Base-by-base conservation (phyloP, 1,140 invertebrate genomes). In the Triops cancriformis region DNA sequence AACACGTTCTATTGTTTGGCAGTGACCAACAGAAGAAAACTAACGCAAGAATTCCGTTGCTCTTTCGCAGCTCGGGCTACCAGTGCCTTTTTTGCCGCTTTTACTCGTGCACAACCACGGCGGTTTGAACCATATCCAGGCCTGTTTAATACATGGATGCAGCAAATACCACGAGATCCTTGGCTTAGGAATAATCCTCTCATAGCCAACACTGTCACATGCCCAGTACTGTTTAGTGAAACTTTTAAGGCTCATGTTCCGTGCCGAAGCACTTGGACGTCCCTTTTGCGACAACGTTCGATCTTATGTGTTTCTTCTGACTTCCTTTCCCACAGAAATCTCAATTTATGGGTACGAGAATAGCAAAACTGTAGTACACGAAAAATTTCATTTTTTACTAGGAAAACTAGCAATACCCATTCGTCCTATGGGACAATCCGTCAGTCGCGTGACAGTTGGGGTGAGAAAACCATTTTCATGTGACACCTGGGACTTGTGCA, bases 381-480 rank as follows among this genome's bases (percentile, higher is more conserved):
- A 6, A 18, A 64, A n/a, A 23, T 64, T 18, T 9, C 51, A 18
- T 64, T 23, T 23, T 64, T 64, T 64, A 64, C 51, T 10, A 64
- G 51, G 0, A n/a, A 64, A 14, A 64, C 51, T 64, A 23, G 51
- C 23, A 23, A 23, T 5, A 6, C 51, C 51, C 14, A n/a, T 18
- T 64, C 51, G 51, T 64, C 51, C 51, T 64, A 23, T 64, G 51
- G 51, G 51, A 64, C 51, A 64, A 10, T 64, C 51, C 51, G 51
- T 64, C 51, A 64, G 10, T 64, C 23, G 51, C 51, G 51, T 64
- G 51, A 64, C 51, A 64, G 51, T 9, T 64, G 51, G 10, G 14
- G 51, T 18, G 51, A 5, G 45, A 64, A 64, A 64, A 64, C 5
- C 51, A 23, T 64, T 64, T 23, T n/a, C 51, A 64, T 64, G 51